Evolutionary conservation across 2,888 invertebrate species (phyloP).

Genomic region (Rhamnusium bicolor): DNA sequence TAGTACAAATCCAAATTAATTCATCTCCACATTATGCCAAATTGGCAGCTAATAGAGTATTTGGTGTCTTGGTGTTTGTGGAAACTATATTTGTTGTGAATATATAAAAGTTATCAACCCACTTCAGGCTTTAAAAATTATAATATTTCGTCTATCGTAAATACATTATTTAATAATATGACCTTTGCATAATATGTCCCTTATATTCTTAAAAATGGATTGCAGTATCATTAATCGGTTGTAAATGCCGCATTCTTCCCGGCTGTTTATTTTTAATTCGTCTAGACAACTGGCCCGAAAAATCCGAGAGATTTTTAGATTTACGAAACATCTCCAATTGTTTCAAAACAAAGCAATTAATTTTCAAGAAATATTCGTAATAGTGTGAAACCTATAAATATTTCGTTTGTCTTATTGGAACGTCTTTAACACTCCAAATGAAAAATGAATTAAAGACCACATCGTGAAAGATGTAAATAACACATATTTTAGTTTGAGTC

Average conservation of each 20-base stretch:
- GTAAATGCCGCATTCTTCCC: background rate
- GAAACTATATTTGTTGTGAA: no score
- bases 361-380: slow-evolving; percentile 42
- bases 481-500: slow-evolving; percentile 55
- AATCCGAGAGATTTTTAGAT: slow-evolving; percentile 24
- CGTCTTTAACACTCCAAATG: slow-evolving; percentile 39
- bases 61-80: no score
- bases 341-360: slow-evolving; percentile 46
- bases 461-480: slow-evolving; percentile 56
- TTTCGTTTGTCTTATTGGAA: slow-evolving; percentile 35
- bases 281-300: slow-evolving; percentile 25
- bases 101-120: no score
- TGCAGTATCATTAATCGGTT: background rate
- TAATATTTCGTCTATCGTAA: no score
- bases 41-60: no score
- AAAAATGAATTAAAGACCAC: slow-evolving; percentile 53
- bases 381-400: slow-evolving; percentile 47
- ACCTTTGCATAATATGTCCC: no score
- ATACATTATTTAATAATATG: no score
- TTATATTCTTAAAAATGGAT: no score
- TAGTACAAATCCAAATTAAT: no score
- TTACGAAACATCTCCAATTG: slow-evolving; percentile 33
- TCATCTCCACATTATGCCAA: no score
- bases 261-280: slow-evolving; percentile 17
- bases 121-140: no score